Base-by-base conservation (phyloP, 2,797 vertebrate species). In the Gila robusta region DNA sequence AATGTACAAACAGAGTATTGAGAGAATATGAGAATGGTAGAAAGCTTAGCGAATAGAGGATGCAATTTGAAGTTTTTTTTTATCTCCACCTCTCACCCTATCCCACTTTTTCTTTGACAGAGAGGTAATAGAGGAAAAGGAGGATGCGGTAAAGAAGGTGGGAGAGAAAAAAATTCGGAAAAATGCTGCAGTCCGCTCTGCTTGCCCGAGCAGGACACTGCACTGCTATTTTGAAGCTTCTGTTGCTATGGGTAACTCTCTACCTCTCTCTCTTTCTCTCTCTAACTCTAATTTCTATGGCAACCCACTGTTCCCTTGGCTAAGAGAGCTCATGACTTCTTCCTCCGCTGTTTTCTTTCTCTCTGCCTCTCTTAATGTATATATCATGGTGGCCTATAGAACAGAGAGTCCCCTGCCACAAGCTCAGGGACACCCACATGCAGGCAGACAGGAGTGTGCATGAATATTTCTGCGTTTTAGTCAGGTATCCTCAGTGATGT, bases 211-310 rank as follows among this genome's bases (percentile, higher is more conserved):
- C 92, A 88, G 88, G 88, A 87, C 88, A 90, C 77, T 70, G 81
- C 74, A 87, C 88, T 88, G 86, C 91, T 91, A 91, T 91, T 92
- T 90, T 87, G 88, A 91, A 90, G 90, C 87, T 90, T 90, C 89
- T 90, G 92, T 92, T 92, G 91, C 92, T 90, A 92, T 89, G 90
- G 92, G 90, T 89, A 88, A 90, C 91, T 70, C 86, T 62, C 67
- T 79, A 79, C 62, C 82, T 76, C 74, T 84, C 73, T 82, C 62
- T 71, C 44, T 77, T 71, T 84, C 56, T 47, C 52, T 28, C 72
- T 74, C 72, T 62, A 14, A 82, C 81, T 79, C 39, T 66, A 83
- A 91, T 92, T 91, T 91, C 91, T 91, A 91, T 91, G 90, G 91
- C 89, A 91, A 92, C 91, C 88, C 84, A 86, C 74, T 74, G 89